phyloP scores from a whole-genome alignment of 1,140 invertebrate species.

The Andrena cerasifolii region DNA sequence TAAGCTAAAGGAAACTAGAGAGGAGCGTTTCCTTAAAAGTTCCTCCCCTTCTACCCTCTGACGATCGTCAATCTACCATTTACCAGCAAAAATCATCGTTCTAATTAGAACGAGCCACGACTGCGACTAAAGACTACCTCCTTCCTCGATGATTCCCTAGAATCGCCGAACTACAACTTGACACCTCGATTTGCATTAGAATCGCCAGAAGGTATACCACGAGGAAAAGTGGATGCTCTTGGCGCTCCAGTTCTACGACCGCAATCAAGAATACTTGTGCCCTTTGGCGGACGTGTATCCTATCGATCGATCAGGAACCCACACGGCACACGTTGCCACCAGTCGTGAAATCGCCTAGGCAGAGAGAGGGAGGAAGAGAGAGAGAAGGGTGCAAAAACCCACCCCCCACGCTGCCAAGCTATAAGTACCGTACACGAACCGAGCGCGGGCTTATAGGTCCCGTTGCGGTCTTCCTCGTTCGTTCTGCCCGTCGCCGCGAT shows the following conservation, averaged over 20 bases:
- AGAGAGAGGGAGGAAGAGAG: conserved; percentile 3
- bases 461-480: conserved; percentile 45
- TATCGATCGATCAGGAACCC: conserved; percentile 62
- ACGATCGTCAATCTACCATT: too few relatives aligned
- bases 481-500: conserved; percentile 22
- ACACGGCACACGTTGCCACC: conserved; percentile 60
- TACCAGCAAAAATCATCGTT: too few relatives aligned
- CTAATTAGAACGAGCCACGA: too few relatives aligned
- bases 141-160: too few relatives aligned
- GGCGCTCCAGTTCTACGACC: not conserved
- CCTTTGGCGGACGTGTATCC: conserved; percentile 60
- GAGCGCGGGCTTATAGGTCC: conserved; percentile 56
- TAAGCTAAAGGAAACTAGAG: too few relatives aligned
- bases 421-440: conserved; percentile 60
- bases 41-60: too few relatives aligned
- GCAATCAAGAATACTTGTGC: conserved; percentile 36
- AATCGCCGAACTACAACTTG: too few relatives aligned
- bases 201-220: too few relatives aligned
- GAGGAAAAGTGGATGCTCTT: too few relatives aligned
- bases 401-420: conserved; percentile 55
- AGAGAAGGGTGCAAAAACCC: conserved; percentile 55
- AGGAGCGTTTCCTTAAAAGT: too few relatives aligned
- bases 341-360: conserved; percentile 50
- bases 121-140: too few relatives aligned
- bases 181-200: too few relatives aligned